Evolutionary conservation across 2,888 invertebrate genomes (phyloP).

Genomic region (Lithophane ornitopus): DNA sequence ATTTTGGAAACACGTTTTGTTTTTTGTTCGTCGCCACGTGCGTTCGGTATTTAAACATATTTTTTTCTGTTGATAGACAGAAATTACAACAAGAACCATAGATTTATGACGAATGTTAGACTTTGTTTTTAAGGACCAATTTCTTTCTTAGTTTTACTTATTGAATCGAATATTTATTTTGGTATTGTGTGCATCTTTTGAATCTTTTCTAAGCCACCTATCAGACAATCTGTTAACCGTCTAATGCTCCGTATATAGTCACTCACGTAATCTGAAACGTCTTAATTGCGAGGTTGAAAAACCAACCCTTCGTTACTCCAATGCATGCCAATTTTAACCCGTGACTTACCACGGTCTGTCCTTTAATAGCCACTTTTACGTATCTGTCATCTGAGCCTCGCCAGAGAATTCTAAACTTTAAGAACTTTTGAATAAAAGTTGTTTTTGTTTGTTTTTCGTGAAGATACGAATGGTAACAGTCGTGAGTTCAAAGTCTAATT

Average conservation of each 20-base stretch:
- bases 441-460: conserved; percentile 57
- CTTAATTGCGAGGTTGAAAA: conserved; percentile 81
- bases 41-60: conserved; percentile 2
- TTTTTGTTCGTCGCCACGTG: conserved; percentile 2
- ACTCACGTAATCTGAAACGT: conserved; percentile 70
- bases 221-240: conserved; percentile 51
- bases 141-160: background rate
- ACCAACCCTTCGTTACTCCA: conserved; percentile 80
- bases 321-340: conserved; percentile 86
- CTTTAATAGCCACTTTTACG: conserved; percentile 85
- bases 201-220: conserved; percentile 22
- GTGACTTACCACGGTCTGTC: conserved; percentile 84
- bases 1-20: conserved; percentile 30
- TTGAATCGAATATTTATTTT: background rate
- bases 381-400: conserved; percentile 82
- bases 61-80: background rate
- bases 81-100: background rate
- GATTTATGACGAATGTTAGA: too few relatives aligned
- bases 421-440: background rate
- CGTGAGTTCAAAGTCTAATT: conserved; percentile 90
- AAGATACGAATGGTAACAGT: conserved; percentile 81
- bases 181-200: background rate
- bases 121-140: background rate
- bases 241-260: conserved; percentile 62
- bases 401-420: conserved; percentile 66